Evolutionary conservation across 2,113 vertebrate species (phyloP), one percentile per base, ranked within the genome.

Genomic region (Lepidothrix coronata): DNA sequence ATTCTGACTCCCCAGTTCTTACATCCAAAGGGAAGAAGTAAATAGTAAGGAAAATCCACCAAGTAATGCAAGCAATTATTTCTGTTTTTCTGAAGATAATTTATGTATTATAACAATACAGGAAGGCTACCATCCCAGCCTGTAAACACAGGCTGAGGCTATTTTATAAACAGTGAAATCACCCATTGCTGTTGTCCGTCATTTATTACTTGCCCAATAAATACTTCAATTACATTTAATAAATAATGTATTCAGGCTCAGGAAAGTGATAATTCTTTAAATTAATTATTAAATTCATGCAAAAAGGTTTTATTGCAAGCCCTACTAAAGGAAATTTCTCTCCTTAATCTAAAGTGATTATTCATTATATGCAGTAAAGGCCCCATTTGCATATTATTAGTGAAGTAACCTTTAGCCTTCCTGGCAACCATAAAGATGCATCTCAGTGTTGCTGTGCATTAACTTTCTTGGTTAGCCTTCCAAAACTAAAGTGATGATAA

Each of bases 171-270:
- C 62, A 81, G 43, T 68, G 92, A 97, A 97, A 85, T 91, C 91
- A 88, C 85, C 37, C 54, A 43, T 91, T 89, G 55, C 86, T 96
- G 80, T 95, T 98, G 97, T 97, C 97, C 93, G 63, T 98, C 97
- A 94, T 97, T 97, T 97, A 97, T 98, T 98, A 96, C 96, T 97
- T 49, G 57, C 88, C 94, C 98, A 98, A 98, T 98, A 98, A 98
- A 98, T 98, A 98, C 97, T 98, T 98, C 98, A 98, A 98, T 98
- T 98, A 97, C 96, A 95, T 97, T 98, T 98, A 98, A 98, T 98
- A 98, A 98, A 98, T 98, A 98, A 98, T 98, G 88, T 96, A 98
- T 98, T 96, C 94, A 79, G 82, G 58, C 93, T 96, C 96, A 96
- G 79, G 95, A 95, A 98, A 98, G 95, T 97, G 97, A 96, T 97